Conservation (phyloP, 2,888 invertebrate species). For the Drosophila mercatorum region DNA sequence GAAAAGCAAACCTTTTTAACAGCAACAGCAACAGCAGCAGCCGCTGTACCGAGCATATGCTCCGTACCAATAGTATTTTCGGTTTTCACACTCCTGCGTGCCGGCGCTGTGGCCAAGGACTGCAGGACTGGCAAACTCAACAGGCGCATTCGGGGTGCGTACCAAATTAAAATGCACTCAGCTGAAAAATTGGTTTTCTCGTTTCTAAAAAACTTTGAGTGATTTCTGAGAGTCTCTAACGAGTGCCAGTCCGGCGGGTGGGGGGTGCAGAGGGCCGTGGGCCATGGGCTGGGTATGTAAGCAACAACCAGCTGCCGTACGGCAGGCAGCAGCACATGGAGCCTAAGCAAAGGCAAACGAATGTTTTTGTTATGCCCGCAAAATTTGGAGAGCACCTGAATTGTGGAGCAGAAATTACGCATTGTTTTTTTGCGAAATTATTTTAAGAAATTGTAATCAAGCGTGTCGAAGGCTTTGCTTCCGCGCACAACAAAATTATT, state of each 20-base stretch:
- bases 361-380: constrained; percentile 55
- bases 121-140: constrained; percentile 48
- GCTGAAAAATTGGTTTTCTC: constrained; percentile 84
- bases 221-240: constrained; percentile 75
- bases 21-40: constrained; percentile 44
- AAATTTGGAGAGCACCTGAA: constrained; percentile 29
- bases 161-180: constrained; percentile 85
- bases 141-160: constrained; percentile 64
- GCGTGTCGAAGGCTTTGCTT: constrained; percentile 50
- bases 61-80: constrained; percentile 23
- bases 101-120: constrained; percentile 13
- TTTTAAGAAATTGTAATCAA: constrained; percentile 68
- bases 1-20: constrained; percentile 76
- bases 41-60: constrained; percentile 19
- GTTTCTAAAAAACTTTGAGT: constrained; percentile 76
- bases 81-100: constrained; percentile 33
- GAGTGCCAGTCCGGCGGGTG: constrained; percentile 34
- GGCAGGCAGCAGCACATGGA: constrained; percentile 12
- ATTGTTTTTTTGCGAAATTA: constrained; percentile 54
- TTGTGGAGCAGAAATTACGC: constrained; percentile 19
- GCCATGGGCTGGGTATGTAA: constrained; percentile 29
- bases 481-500: constrained; percentile 54
- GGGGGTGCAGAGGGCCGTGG: neutral
- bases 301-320: constrained; percentile 46
- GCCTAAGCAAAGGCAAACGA: constrained; percentile 33